Evolutionary conservation across 2,797 vertebrate genomes (phyloP).

Genomic region (Nothura maculosa): DNA sequence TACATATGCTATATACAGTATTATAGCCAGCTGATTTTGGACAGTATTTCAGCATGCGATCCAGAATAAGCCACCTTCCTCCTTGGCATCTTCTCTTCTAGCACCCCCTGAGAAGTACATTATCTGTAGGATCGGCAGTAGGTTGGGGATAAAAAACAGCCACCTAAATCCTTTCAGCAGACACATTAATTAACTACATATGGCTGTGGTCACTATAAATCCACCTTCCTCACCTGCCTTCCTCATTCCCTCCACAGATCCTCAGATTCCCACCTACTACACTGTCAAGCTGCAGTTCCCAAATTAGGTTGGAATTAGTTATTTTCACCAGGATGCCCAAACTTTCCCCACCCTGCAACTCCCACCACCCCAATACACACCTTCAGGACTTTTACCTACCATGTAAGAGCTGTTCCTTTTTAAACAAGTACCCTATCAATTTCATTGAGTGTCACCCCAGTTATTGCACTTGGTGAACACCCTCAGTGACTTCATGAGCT

Average conservation of each 20-base stretch:
- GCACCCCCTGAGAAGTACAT: neutral
- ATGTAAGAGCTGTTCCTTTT: neutral
- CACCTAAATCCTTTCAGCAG: constrained; percentile 54
- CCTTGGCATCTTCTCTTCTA: neutral
- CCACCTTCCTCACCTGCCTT: constrained; percentile 18
- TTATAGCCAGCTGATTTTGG: neutral
- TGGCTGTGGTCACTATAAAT: constrained; percentile 34
- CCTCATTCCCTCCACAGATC: neutral
- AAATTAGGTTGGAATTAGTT: neutral
- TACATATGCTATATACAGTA: neutral
- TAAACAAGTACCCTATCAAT: neutral
- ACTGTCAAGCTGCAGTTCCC: neutral
- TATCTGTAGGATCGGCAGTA: constrained; percentile 19
- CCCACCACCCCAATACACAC: neutral
- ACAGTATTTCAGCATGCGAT: neutral
- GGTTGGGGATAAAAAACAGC: neutral
- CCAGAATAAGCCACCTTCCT: neutral
- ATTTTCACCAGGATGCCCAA: neutral
- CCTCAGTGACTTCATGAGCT: neutral
- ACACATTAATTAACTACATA: constrained; percentile 23
- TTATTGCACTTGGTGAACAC: neutral
- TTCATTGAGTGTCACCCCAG: neutral
- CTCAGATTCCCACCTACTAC: neutral
- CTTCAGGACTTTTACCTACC: neutral
- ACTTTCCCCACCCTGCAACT: too few species aligned